These are phyloP conservation scores for Rhynchonycteris naso DNA, from an alignment of 2,797 vertebrate genomes.

Conservation along the genomic window DNA sequence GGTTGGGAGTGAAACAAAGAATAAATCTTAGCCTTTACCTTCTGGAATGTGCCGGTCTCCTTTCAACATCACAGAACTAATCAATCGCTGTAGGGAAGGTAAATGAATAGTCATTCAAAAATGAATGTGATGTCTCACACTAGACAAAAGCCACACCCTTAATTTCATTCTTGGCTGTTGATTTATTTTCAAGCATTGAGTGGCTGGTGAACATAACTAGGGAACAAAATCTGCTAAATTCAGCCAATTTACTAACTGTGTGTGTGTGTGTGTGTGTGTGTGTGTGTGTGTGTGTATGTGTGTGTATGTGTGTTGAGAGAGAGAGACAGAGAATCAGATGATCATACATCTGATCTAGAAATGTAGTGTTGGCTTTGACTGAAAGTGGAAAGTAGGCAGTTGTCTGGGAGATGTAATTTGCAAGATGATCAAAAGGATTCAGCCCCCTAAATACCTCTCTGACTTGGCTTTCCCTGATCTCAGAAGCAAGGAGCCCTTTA, in stretches of 20 bases:
- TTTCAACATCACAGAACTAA: background rate
- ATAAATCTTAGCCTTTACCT: background rate
- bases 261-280: background rate
- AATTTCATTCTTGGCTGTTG: background rate
- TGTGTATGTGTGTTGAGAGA: no score
- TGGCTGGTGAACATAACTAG: background rate
- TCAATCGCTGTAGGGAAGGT: background rate
- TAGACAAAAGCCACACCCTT: background rate
- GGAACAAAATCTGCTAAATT: background rate
- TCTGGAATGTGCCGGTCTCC: background rate
- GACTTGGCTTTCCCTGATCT: background rate
- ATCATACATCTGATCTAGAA: background rate
- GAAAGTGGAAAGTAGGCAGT: background rate
- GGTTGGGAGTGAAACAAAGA: background rate
- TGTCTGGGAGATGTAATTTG: background rate
- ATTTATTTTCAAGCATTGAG: background rate
- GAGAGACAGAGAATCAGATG: background rate
- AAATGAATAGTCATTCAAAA: conserved; percentile 14
- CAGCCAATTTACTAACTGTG: background rate
- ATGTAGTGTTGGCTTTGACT: background rate
- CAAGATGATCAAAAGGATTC: background rate
- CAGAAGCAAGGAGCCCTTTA: background rate
- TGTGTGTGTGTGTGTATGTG: no score
- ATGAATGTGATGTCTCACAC: background rate
- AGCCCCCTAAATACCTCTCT: background rate